Base-by-base conservation (phyloP, 2,113 vertebrate species). In the Neofelis nebulosa region DNA sequence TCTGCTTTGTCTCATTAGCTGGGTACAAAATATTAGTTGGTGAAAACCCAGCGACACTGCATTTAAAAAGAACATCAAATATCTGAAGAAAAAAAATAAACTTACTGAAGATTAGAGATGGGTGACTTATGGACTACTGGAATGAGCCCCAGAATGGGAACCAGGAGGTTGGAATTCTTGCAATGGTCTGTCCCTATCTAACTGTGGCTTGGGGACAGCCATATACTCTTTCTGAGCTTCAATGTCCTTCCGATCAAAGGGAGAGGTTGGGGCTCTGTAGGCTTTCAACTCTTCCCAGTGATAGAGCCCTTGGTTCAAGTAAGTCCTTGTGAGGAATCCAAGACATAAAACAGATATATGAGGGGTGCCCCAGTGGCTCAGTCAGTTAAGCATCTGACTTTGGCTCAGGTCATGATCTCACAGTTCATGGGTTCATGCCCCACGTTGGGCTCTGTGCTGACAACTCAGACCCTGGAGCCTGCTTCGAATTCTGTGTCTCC, bases 101-200 rank as follows among this genome's bases (percentile, higher is more conserved):
- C 18, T 9, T n/a, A 18, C 4, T 90, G n/a, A 29, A 5, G 10
- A 79, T 27, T 61, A 68, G 15, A 16, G 6, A 2, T 31, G 19
- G 8, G 31, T 4, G 15, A 71, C 15, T 21, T 3, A 57, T 2
- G 8, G 16, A 3, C 15, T 68, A 11, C 7, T 27, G 1, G 65
- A 52, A 38, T 66, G 31, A 83, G 14, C 6, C 48, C 6, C 57
- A 18, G 33, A 11, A 27, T 23, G 13, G 48, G 33, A 84, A 2
- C 19, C n/a, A 52, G 1, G 14, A 66, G 38, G 13, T 21, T 69
- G 14, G 19, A 27, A 10, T 36, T 68, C 33, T 80, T 82, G 5
- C 5, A 50, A 2, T 65, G 33, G 45, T 83, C 12, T 63, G 18
- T 73, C 33, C 23, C 25, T 7, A 1, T 55, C 12, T 57, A 36